Base-by-base conservation (phyloP, 2,113 vertebrate species). In the Dipodomys stephensi region DNA sequence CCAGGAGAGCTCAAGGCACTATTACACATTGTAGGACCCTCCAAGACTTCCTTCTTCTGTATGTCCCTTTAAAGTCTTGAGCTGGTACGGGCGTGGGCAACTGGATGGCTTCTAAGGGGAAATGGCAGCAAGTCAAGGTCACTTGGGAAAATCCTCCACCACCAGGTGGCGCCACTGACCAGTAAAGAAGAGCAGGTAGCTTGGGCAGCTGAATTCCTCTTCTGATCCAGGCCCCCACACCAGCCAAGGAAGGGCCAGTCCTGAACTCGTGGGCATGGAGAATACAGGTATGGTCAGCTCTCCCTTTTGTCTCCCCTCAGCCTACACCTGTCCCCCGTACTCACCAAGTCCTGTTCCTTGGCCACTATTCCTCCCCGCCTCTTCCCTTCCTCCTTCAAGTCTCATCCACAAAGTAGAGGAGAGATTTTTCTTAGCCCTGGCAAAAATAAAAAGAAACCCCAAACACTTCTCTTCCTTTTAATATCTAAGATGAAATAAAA, bases 381-480 rank as follows among this genome's bases (percentile, higher is more conserved):
- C 69, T 27, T 39, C 28, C 6, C 25, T 67, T 80, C 27, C 16
- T 57, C 53, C 12, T 57, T 18, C 15, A 13, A 57, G 53, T 16
- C 53, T 57, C 53, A 57, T 57, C 15, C 53, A 13, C 53, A 57
- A 18, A 83, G 65, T 67, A 39, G 4, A 39, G 35, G 35, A 39
- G 3, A 44, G 89, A 46, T 19, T 67, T 87, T 88, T 96, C 95
- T 95, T 93, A 96, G 95, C 89, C 83, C 76, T 79, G 81, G 93
- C 30, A 96, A 96, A 96, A 97, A 98, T 92, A 91, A 96, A 81
- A 95, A 87, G 92, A 96, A 97, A 97, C 88, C n/a, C n/a, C 83
- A 91, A 94, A 95, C 44, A 20, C 28, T 68, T 90, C 88, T 53
- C 62, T 91, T 89, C 82, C 53, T 87, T 92, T 77, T 96, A 97